Conservation (phyloP, 2,888 invertebrate genomes). For the Drosophila paramelanica region DNA sequence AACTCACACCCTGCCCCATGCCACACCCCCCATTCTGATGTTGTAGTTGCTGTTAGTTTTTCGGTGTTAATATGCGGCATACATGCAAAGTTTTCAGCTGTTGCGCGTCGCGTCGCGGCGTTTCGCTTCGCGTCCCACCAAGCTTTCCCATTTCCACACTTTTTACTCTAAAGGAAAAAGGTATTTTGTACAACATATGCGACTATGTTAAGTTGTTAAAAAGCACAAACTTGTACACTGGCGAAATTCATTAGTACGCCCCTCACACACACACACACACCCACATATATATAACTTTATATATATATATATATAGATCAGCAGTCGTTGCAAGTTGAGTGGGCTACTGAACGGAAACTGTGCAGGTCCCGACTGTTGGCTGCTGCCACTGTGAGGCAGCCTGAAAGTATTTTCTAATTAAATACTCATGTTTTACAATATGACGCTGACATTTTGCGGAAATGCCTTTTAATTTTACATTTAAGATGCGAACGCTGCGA, state of each 20-base stretch:
- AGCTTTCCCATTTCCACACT: conserved; percentile 53
- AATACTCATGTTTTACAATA: conserved; percentile 82
- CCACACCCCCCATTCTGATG: not conserved
- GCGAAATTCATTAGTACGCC: conserved; percentile 71
- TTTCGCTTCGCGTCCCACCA: not conserved
- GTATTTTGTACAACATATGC: conserved; percentile 71
- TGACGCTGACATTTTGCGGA: conserved; percentile 81
- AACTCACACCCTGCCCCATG: not conserved
- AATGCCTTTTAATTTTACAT: conserved; percentile 82
- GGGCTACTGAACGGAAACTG: conserved; percentile 40
- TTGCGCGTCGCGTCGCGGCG: conserved; percentile 38
- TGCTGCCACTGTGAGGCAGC: conserved; percentile 24
- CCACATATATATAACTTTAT: no score
- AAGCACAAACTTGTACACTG: conserved; percentile 59
- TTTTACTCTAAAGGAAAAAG: conserved; percentile 69
- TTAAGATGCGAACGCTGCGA: conserved; percentile 56
- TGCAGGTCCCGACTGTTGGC: conserved; percentile 28
- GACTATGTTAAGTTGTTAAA: conserved; percentile 77
- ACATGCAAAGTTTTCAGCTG: conserved; percentile 76
- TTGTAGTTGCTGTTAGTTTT: conserved; percentile 57
- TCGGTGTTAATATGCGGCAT: conserved; percentile 74
- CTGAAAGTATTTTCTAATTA: conserved; percentile 81
- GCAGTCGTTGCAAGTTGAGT: not conserved
- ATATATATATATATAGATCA: conserved; percentile 3
- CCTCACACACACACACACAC: conserved; percentile 3